Evolutionary conservation across 2,888 invertebrate species (phyloP), one percentile per base, ranked within the genome.

Genomic region (Hirtodrosophila duncani): DNA sequence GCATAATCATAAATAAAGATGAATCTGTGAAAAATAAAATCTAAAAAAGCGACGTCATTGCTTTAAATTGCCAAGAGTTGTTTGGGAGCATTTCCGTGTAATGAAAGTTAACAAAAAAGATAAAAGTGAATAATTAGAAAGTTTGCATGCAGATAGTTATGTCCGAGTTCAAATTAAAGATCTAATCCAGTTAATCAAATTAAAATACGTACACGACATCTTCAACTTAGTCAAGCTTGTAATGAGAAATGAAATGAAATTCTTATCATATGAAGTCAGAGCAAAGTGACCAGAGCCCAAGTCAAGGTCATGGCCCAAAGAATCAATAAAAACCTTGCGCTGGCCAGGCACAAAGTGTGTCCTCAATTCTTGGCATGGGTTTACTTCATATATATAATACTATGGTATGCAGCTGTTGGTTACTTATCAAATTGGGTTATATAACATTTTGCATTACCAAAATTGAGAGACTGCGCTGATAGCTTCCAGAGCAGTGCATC

Each of bases 401-500:
- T 33, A 3, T 8, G 3, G 20, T 20, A 20, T 20, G 20, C n/a
- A n/a, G n/a, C n/a, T n/a, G n/a, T n/a, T n/a, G n/a, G n/a, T n/a
- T n/a, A n/a, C n/a, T n/a, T n/a, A n/a, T n/a, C n/a, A n/a, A n/a
- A n/a, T n/a, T n/a, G n/a, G n/a, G n/a, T n/a, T n/a, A n/a, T 3
- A 9, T 9, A 31, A 31, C 10, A 50, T 26, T 14, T 51, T 60
- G 48, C 34, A 59, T 79, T 75, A 75, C 80, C 77, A 59, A 61
- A 43, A 57, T 58, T 18, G 62, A 67, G 48, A 66, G 64, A 67
- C 67, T 78, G 55, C 70, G 72, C 66, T 67, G 70, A 60, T 58
- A 67, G 44, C 52, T 56, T 46, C 68, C 63, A 62, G 82, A 63
- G 70, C 72, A 74, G 64, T 84, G 67, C 59, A 84, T 68, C 84